Evolutionary conservation across 2,888 invertebrate species (phyloP), one percentile per base, ranked within the genome.

Genomic region (Athalia circularis): DNA sequence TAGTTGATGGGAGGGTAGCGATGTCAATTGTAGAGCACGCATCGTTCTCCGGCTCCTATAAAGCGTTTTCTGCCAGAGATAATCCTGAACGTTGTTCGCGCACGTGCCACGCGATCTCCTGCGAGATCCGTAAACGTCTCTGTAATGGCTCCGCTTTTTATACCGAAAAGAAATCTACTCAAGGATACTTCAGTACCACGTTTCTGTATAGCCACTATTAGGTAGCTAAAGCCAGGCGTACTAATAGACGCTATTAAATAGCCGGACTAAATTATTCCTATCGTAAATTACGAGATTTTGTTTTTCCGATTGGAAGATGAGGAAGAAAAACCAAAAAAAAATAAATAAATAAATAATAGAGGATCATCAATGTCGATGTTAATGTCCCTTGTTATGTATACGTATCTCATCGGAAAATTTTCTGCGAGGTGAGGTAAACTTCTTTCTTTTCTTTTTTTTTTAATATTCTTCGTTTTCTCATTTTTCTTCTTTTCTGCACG

Each of bases 1-100:
- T 29, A 29, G 29, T 29, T 29, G 29, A 29, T 29, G 29, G 29
- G 29, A 29, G 29, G 29, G 29, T 29, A 43, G 68, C 47, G 57
- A 72, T 72, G 72, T 72, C 59, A 59, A 72, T 72, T 72, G 72
- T 72, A 72, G 59, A 72, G 72, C 72, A 72, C 72, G 72, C 59
- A 47, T 72, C 72, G 29, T 57, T 72, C 57, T 29, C 29, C 29
- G 29, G 57, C n/a, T 72, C 59, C 72, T 72, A 59, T 29, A 29
- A 29, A 72, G 9, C 72, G 59, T 72, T 72, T 59, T 52, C 64
- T 8, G 15, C 43, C 29, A 29, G 8, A 64, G 47, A 54, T 47
- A 6, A 9, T 48, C 8, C 48, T 13, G 72, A 47, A 57, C 45
- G 59, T 72, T 29, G 29, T 29, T 29, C 29, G 29, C 45, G 72